Evolutionary conservation across 1,140 invertebrate genomes (phyloP).

Genomic region (Temnothorax nylanderi): DNA sequence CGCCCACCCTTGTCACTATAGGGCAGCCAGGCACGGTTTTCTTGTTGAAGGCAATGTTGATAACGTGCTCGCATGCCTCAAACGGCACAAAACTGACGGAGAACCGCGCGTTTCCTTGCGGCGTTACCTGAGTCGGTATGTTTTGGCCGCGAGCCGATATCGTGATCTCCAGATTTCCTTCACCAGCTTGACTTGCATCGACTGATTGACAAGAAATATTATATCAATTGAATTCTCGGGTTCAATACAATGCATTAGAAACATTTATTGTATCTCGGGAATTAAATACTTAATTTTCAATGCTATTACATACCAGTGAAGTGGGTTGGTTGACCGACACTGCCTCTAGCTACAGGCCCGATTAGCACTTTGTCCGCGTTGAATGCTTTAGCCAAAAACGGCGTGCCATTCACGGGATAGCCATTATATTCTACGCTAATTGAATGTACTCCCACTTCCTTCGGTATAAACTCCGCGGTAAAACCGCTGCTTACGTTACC

Average conservation of each 20-base stretch:
- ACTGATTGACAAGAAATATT: slow-evolving; percentile 86
- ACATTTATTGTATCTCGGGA: neutral
- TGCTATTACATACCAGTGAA: slow-evolving; percentile 89
- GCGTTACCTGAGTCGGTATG: slow-evolving; percentile 98
- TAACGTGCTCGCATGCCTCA: slow-evolving; percentile 96
- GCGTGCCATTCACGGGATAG: slow-evolving; percentile 95
- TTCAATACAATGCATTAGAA: neutral
- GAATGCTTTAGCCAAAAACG: slow-evolving; percentile 97
- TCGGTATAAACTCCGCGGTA: slow-evolving; percentile 96
- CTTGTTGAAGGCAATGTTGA: slow-evolving; percentile 99
- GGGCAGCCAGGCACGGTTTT: slow-evolving; percentile 93
- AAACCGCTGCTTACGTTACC: slow-evolving; percentile 94
- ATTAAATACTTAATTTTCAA: neutral
- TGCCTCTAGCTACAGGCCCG: slow-evolving; percentile 92
- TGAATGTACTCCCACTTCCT: slow-evolving; percentile 95
- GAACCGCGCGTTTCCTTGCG: slow-evolving; percentile 95
- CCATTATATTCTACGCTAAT: slow-evolving; percentile 97
- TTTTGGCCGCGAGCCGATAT: slow-evolving; percentile 97
- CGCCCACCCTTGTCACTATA: slow-evolving; percentile 90
- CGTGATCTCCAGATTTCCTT: slow-evolving; percentile 99
- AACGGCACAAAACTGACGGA: slow-evolving; percentile 98
- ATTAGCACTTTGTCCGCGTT: slow-evolving; percentile 96
- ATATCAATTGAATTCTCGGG: neutral
- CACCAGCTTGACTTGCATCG: slow-evolving; percentile 98
- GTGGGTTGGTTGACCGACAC: slow-evolving; percentile 94